These are phyloP conservation scores for Volucella inflata DNA, from an alignment of 2,888 invertebrate genomes.

Conservation along the genomic window DNA sequence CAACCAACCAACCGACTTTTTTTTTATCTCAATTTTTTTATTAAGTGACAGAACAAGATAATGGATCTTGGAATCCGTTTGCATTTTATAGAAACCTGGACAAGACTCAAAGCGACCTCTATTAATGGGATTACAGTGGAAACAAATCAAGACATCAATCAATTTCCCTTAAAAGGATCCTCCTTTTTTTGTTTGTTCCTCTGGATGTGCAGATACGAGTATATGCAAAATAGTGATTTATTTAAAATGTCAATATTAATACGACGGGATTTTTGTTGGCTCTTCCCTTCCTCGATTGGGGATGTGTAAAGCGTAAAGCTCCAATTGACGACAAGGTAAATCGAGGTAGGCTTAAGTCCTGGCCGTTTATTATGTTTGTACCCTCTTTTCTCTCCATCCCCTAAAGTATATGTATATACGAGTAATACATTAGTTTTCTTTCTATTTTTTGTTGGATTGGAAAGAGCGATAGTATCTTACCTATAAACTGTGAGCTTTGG, in stretches of 20 bases:
- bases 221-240: constrained; percentile 74
- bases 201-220: constrained; percentile 4
- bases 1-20: constrained; percentile 8
- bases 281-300: not conserved
- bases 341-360: constrained; percentile 19
- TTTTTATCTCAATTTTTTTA: constrained; percentile 15
- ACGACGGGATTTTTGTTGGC: constrained; percentile 53
- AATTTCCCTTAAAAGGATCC: constrained; percentile 57
- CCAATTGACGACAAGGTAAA: constrained; percentile 41
- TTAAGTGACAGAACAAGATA: constrained; percentile 39
- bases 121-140: constrained; percentile 71
- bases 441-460: too few species aligned
- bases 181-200: not conserved
- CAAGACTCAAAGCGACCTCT: constrained; percentile 49
- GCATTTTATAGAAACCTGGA: constrained; percentile 8
- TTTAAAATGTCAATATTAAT: constrained; percentile 72
- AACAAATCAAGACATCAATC: constrained; percentile 75
- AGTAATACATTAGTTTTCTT: too few species aligned
- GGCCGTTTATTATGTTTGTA: not conserved
- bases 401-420: too few species aligned
- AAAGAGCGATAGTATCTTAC: too few species aligned
- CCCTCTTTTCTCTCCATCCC: constrained; percentile 19
- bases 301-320: not conserved
- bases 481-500: too few species aligned
- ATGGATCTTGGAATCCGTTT: not conserved